phyloP scores from a whole-genome alignment of 2,888 invertebrate genomes.

The Tetheella fluctuosa region DNA sequence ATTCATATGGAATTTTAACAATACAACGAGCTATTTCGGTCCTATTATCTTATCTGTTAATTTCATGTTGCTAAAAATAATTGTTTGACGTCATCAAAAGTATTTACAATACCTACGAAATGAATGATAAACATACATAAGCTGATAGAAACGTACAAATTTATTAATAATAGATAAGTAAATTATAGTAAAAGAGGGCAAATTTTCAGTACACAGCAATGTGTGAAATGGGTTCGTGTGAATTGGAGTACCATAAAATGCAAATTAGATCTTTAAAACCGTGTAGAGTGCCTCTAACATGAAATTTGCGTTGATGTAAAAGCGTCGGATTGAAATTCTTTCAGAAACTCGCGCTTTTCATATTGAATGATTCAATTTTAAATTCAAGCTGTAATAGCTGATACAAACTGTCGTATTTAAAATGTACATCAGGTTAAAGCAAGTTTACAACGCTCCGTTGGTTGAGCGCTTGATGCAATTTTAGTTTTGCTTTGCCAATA shows the following conservation, averaged over 20 bases:
- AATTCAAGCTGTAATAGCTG: not conserved
- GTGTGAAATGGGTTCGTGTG: no score
- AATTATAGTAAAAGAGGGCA: not conserved
- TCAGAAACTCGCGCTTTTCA: not conserved
- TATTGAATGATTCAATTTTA: constrained; percentile 1
- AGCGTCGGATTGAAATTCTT: not conserved
- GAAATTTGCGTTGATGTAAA: not conserved
- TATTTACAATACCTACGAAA: not conserved
- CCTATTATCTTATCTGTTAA: not conserved
- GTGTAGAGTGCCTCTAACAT: not conserved
- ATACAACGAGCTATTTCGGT: not conserved
- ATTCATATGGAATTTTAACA: not conserved
- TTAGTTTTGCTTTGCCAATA: not conserved
- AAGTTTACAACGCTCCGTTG: not conserved
- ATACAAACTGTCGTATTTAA: not conserved
- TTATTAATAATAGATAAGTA: no score
- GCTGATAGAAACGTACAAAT: not conserved
- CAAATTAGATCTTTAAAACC: not conserved
- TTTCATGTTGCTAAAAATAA: not conserved
- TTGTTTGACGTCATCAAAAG: not conserved
- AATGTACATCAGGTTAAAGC: not conserved
- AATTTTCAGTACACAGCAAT: not conserved
- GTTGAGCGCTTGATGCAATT: not conserved
- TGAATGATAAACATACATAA: not conserved
- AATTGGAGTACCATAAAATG: not conserved